These are phyloP conservation scores for Ailurus styani DNA, from an alignment of 2,113 vertebrate species.

Conservation along the genomic window DNA sequence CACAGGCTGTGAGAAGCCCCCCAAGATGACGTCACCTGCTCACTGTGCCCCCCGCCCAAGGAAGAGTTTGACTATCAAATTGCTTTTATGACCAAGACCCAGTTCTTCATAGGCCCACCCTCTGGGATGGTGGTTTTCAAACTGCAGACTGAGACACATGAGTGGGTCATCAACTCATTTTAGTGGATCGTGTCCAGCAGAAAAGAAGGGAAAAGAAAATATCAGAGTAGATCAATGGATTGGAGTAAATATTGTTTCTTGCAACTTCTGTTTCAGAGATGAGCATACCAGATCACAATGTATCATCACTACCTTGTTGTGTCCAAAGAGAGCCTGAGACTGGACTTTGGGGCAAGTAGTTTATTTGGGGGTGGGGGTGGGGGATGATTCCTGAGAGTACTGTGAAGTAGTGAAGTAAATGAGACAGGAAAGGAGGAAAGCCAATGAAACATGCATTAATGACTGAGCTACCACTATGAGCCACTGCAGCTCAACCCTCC, in stretches of 20 bases:
- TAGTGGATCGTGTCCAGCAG: background rate
- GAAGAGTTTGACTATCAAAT: background rate
- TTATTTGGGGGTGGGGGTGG: background rate
- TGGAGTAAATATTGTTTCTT: background rate
- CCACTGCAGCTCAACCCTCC: background rate
- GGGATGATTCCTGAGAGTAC: background rate
- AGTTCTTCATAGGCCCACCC: fast-evolving
- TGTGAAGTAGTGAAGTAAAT: background rate
- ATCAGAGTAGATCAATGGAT: background rate
- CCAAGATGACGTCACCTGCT: background rate
- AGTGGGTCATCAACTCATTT: background rate
- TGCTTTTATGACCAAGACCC: background rate
- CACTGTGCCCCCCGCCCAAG: fast-evolving
- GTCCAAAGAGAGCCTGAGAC: background rate
- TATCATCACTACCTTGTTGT: background rate
- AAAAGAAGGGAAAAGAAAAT: background rate
- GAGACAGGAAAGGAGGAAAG: background rate
- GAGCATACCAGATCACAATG: background rate
- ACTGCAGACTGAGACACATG: background rate
- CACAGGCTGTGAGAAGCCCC: background rate
- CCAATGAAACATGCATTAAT: background rate
- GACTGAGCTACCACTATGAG: no score
- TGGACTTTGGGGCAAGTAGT: background rate
- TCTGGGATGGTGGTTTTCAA: background rate
- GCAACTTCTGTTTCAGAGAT: background rate